Conservation (phyloP, 2,888 invertebrate genomes). For the Scaeva pyrastri region DNA sequence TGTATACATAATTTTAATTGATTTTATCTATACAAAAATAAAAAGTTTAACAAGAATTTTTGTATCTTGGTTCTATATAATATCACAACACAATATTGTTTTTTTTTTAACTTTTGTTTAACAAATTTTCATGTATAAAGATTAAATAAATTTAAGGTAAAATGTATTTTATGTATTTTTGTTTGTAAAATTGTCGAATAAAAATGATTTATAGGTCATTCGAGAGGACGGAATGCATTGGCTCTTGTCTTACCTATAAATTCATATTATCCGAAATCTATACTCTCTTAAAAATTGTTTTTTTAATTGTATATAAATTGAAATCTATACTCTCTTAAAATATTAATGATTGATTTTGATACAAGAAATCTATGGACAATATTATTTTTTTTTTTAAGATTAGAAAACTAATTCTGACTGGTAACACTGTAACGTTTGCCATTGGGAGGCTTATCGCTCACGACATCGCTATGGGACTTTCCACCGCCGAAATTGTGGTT, state of each 20-base stretch:
- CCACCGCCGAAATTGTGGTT: slow-evolving; percentile 2
- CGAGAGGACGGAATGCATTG: slow-evolving; percentile 51
- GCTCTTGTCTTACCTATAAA: slow-evolving; percentile 43
- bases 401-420: slow-evolving; percentile 39
- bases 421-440: slow-evolving; percentile 53
- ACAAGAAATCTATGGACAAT: slow-evolving; percentile 5
- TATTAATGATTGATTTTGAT: background rate
- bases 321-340: slow-evolving; percentile 28
- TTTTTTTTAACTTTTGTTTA: background rate
- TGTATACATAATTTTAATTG: background rate
- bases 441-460: slow-evolving; percentile 51
- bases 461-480: slow-evolving; percentile 44
- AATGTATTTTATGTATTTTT: slow-evolving; percentile 35
- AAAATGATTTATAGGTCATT: slow-evolving; percentile 60
- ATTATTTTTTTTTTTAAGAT: slow-evolving; percentile 50
- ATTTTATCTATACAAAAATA: background rate
- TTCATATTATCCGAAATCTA: slow-evolving; percentile 73
- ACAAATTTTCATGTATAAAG: background rate
- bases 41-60: slow-evolving; percentile 4
- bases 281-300: slow-evolving; percentile 67
- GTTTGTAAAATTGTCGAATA: slow-evolving; percentile 66
- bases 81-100: slow-evolving; percentile 43
- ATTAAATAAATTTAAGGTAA: slow-evolving; percentile 14
- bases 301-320: slow-evolving; percentile 20
- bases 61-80: background rate